These are phyloP conservation scores for Pycnonotus jocosus DNA, from an alignment of 2,113 vertebrate genomes.

Conservation along the genomic window DNA sequence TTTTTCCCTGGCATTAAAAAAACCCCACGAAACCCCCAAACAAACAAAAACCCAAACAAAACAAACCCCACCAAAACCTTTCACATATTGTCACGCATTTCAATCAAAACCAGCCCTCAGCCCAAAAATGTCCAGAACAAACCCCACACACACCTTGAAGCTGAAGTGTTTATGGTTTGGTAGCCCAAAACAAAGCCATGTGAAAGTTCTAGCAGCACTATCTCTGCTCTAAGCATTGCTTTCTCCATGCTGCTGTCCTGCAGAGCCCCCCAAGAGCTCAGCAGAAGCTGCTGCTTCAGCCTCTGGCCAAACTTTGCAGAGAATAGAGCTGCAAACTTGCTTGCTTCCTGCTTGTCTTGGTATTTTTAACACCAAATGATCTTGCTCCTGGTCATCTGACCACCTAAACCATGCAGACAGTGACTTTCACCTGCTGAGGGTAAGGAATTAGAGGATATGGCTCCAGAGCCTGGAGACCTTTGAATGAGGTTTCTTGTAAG, in stretches of 20 bases:
- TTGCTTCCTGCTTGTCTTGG: neutral
- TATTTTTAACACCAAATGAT: neutral
- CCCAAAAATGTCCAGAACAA: accelerated
- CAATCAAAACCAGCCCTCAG: neutral
- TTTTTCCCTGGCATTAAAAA: neutral
- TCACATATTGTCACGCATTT: accelerated
- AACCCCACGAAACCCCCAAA: too few relatives aligned
- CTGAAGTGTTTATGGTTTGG: neutral
- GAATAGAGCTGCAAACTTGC: neutral
- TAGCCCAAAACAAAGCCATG: neutral
- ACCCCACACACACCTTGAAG: neutral
- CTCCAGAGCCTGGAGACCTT: neutral
- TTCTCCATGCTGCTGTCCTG: neutral
- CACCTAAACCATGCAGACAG: neutral
- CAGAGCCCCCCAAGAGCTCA: neutral
- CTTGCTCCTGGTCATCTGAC: neutral
- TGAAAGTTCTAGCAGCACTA: neutral
- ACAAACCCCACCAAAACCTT: neutral
- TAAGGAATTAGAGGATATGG: neutral
- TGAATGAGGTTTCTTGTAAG: neutral
- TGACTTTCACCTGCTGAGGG: neutral
- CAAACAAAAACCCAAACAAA: neutral
- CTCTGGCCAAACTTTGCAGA: neutral
- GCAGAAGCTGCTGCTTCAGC: neutral
- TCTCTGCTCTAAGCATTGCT: neutral